Evolutionary conservation across 1,140 invertebrate species (phyloP), one percentile per base, ranked within the genome.

Genomic region (Diabrotica undecimpunctata): DNA sequence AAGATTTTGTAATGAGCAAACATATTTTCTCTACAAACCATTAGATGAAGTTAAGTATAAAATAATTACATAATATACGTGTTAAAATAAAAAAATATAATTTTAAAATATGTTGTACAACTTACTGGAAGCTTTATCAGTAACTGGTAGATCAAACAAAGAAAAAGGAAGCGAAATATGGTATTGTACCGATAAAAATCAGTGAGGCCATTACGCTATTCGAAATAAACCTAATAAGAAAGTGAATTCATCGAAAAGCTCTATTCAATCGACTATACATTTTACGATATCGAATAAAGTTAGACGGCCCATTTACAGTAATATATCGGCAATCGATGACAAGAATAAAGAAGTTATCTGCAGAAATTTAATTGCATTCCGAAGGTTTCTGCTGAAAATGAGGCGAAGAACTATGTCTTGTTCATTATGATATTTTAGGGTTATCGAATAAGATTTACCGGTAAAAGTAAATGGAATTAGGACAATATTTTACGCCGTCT

Each of bases 261-360:
- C n/a, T 52, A 61, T 61, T 61, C 59, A 61, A 61, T 61, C 41
- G 14, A 60, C 64, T 57, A 63, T 68, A 46, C 41, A 68, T 68
- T 66, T 68, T 55, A 66, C 67, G 59, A 58, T 62, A 68, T 63
- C 59, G 64, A 54, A 62, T 59, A 58, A 66, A 63, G 65, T 62
- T 61, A 41, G 66, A 64, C 57, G 58, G 64, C 50, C 67, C 67
- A 69, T 69, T 69, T 69, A 63, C 67, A 69, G 54, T 69, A 69
- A 69, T 69, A 69, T 69, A 69, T 69, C 60, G 66, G 51, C 63
- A 69, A 69, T 69, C 67, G 67, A 66, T 69, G 67, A 8, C n/a
- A 69, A 57, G 64, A 60, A 69, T 69, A 64, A 69, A 69, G 59
- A 65, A 61, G 66, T 65, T 64, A 65, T 65, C 62, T 68, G 54